Conservation (phyloP, 2,888 invertebrate genomes). For the Tachina lurida region DNA sequence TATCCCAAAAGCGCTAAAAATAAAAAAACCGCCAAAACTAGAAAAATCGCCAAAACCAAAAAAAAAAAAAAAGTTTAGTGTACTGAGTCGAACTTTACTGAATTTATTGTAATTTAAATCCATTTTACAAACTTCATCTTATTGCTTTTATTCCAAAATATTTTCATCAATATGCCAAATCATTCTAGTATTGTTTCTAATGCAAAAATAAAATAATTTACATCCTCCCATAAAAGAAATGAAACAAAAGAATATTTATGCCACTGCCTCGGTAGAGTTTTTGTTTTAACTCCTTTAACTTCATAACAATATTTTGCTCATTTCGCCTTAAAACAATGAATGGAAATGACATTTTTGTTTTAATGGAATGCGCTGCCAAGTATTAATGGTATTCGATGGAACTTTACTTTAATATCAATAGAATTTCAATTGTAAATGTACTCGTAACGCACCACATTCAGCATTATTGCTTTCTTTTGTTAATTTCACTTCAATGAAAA, state of each 20-base stretch:
- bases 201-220: background rate
- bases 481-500: slow-evolving; percentile 23
- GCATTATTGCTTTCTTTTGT: slow-evolving; percentile 19
- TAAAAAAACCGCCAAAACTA: too few relatives aligned
- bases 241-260: too few relatives aligned
- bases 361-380: slow-evolving; percentile 17
- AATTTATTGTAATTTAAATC: too few relatives aligned
- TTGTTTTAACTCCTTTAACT: background rate
- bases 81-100: too few relatives aligned
- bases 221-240: background rate
- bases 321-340: slow-evolving; percentile 50
- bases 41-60: too few relatives aligned
- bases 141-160: too few relatives aligned
- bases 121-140: too few relatives aligned
- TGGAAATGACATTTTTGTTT: slow-evolving; percentile 43
- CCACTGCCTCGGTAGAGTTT: background rate
- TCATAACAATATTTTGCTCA: slow-evolving; percentile 7
- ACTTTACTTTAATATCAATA: slow-evolving; percentile 37
- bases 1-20: too few relatives aligned
- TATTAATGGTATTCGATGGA: slow-evolving; percentile 25
- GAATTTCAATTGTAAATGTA: slow-evolving; percentile 50
- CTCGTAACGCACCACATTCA: slow-evolving; percentile 19
- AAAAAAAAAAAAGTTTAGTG: too few relatives aligned
- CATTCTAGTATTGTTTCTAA: too few relatives aligned
- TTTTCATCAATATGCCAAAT: too few relatives aligned